A percentile compares a stretch with the other conserved stretches of the same genome.
phyloP scores from a whole-genome alignment of 2,113 vertebrate species.

The Lepus europaeus region DNA sequence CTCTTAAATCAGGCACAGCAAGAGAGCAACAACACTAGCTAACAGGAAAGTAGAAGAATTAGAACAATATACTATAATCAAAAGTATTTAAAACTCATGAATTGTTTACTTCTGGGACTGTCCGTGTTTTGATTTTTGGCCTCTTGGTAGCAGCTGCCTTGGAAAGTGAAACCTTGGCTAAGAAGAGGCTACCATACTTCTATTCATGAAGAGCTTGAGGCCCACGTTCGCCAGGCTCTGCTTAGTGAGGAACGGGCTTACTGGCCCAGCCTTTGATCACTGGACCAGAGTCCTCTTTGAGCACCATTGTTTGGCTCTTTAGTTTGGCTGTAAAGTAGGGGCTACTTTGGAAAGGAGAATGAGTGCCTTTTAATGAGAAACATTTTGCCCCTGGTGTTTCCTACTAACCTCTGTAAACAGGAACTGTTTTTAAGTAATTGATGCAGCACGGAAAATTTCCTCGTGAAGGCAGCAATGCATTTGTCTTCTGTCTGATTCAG shows the following conservation, averaged over 20 bases:
- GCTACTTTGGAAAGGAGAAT: neutral
- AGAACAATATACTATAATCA: neutral
- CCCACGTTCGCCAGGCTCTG: rapidly evolving
- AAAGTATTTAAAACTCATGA: neutral
- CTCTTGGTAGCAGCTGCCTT: neutral
- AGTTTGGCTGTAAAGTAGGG: neutral
- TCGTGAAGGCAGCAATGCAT: neutral
- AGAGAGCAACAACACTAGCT: neutral
- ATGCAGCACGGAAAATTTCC: neutral
- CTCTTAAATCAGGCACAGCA: neutral
- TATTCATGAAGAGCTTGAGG: rapidly evolving
- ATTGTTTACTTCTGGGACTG: neutral
- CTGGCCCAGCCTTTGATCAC: neutral
- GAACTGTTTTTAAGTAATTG: neutral
- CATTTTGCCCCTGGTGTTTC: neutral
- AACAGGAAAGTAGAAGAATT: neutral
- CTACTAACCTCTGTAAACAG: neutral
- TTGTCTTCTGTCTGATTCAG: constrained; percentile 6
- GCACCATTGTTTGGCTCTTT: neutral
- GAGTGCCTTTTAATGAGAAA: neutral
- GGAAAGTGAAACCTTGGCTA: neutral
- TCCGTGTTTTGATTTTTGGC: neutral
- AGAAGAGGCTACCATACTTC: neutral
- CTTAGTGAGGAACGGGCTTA: neutral
- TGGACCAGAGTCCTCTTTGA: neutral